Conservation (phyloP, 2,888 invertebrate species). For the Tanytarsus gracilentus region DNA sequence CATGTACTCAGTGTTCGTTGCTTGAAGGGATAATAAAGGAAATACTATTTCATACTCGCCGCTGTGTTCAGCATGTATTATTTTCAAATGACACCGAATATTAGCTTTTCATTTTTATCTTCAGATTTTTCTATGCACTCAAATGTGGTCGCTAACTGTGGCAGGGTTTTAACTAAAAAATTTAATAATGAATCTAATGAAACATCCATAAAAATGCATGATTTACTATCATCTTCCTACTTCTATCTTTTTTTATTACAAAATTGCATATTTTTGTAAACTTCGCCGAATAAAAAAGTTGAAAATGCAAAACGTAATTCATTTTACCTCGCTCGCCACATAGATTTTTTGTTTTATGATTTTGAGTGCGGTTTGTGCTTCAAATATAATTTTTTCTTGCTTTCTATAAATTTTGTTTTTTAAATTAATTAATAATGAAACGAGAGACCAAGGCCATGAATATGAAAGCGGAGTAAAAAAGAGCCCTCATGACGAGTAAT, state of each 20-base stretch:
- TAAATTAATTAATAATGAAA: slow-evolving; percentile 19
- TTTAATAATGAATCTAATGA: slow-evolving; percentile 2
- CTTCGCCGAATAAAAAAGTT: background rate
- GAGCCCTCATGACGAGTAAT: slow-evolving; percentile 21
- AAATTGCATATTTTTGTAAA: background rate
- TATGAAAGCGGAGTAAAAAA: background rate
- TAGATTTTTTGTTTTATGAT: background rate
- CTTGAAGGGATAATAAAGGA: slow-evolving; percentile 28
- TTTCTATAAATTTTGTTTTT: background rate
- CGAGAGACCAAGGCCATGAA: background rate
- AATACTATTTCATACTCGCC: slow-evolving; percentile 15
- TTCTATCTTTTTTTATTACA: background rate
- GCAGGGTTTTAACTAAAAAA: too few relatives aligned
- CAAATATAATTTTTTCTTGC: background rate
- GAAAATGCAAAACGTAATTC: background rate
- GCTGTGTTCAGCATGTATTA: background rate
- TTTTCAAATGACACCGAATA: slow-evolving; percentile 18
- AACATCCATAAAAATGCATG: slow-evolving; percentile 27
- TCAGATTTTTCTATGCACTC: background rate
- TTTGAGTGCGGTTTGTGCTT: background rate
- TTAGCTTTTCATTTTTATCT: slow-evolving; percentile 11
- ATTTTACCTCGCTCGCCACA: background rate
- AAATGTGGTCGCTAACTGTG: too few relatives aligned
- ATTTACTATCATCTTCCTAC: slow-evolving; percentile 19
- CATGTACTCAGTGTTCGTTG: background rate